These are phyloP conservation scores for Menura novaehollandiae DNA, from an alignment of 2,113 vertebrate genomes.

Conservation along the genomic window DNA sequence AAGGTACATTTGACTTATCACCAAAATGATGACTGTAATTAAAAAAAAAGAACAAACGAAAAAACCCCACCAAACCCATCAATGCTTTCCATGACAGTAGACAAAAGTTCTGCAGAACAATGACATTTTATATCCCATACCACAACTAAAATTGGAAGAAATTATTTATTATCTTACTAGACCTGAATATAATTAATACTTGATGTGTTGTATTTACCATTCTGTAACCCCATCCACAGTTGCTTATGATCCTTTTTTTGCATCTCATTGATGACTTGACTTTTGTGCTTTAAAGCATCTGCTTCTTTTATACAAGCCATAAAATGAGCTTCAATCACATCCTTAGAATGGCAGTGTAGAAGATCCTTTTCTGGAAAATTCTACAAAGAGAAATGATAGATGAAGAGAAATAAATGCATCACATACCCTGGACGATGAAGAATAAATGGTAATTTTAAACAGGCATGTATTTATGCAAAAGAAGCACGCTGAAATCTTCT, in stretches of 20 bases:
- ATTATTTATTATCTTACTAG: neutral
- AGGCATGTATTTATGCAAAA: neutral
- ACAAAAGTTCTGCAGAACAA: neutral
- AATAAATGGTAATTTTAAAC: neutral
- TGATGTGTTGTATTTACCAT: slow-evolving; percentile 76
- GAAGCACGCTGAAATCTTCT: neutral
- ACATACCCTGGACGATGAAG: neutral
- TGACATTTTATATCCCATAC: neutral
- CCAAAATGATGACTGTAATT: neutral
- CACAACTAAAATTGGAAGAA: neutral
- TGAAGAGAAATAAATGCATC: neutral
- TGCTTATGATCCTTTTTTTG: slow-evolving; percentile 99
- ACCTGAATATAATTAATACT: neutral
- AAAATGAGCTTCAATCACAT: slow-evolving; percentile 95
- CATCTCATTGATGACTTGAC: slow-evolving; percentile 99
- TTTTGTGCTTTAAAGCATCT: slow-evolving; percentile 98
- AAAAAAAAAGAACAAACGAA: neutral
- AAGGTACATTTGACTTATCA: neutral
- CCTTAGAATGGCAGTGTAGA: slow-evolving; percentile 90
- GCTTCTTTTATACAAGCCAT: slow-evolving; percentile 99
- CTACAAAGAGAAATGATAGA: slow-evolving; percentile 67
- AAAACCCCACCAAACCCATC: neutral
- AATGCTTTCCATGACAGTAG: neutral
- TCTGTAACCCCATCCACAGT: slow-evolving; percentile 99
- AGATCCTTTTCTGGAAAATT: slow-evolving; percentile 92